Conservation (phyloP, 1,140 invertebrate species). For the Hermetia illucens region DNA sequence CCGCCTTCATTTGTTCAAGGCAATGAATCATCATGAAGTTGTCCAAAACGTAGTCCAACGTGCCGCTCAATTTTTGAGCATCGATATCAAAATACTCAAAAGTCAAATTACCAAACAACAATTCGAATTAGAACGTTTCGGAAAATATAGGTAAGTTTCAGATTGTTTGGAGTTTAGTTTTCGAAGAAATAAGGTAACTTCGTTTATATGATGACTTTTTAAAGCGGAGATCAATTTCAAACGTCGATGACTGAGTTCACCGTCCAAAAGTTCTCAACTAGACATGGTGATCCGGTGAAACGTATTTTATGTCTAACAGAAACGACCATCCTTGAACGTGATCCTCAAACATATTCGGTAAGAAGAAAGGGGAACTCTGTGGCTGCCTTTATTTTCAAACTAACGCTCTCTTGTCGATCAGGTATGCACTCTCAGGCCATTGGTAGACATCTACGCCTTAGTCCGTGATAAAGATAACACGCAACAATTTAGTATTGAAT, state of each 20-base stretch:
- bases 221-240: constrained; percentile 69
- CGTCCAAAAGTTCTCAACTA: constrained; percentile 70
- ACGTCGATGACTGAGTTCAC: constrained; percentile 86
- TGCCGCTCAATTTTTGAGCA: constrained; percentile 63
- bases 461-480: constrained; percentile 81
- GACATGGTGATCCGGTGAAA: constrained; percentile 65
- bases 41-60: constrained; percentile 72
- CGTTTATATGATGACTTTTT: constrained; percentile 16
- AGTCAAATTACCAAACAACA: constrained; percentile 72
- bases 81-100: constrained; percentile 69
- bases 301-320: constrained; percentile 91
- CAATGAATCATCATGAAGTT: constrained; percentile 69
- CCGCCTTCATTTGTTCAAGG: constrained; percentile 77
- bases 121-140: constrained; percentile 73
- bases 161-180: constrained; percentile 45
- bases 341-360: constrained; percentile 89
- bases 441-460: constrained; percentile 83
- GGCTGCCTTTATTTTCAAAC: constrained; percentile 1
- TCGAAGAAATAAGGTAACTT: constrained; percentile 14
- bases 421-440: constrained; percentile 64
- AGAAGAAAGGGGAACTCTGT: constrained; percentile 21
- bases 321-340: constrained; percentile 88
- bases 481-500: constrained; percentile 89
- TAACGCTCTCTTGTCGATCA: not conserved
- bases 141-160: constrained; percentile 65